Conservation (phyloP, 1,140 invertebrate genomes). For the Calosoma granatense region DNA sequence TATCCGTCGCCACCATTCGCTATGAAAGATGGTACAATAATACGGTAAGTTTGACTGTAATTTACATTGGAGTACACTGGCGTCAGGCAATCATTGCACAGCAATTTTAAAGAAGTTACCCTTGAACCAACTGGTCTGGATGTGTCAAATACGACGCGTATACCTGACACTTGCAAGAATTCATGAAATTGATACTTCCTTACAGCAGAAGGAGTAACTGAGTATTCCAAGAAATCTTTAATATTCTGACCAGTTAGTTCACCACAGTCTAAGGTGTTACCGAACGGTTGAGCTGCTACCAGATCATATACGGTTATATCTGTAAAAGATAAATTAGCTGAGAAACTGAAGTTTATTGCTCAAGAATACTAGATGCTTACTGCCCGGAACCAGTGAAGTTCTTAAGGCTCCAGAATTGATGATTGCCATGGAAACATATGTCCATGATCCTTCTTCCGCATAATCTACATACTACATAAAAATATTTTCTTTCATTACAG, state of each 20-base stretch:
- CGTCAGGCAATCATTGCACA: slow-evolving; percentile 50
- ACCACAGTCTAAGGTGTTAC: slow-evolving; percentile 43
- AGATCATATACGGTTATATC: slow-evolving; percentile 43
- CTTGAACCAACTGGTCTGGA: slow-evolving; percentile 40
- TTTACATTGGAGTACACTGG: slow-evolving; percentile 44
- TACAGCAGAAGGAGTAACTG: slow-evolving; percentile 24
- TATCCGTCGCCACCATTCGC: slow-evolving; percentile 53
- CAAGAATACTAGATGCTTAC: slow-evolving; percentile 26
- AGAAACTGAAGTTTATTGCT: background rate
- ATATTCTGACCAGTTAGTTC: slow-evolving; percentile 40
- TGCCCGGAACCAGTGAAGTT: slow-evolving; percentile 41
- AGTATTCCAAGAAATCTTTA: slow-evolving; percentile 37
- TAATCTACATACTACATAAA: slow-evolving; percentile 31
- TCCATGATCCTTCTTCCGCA: slow-evolving; percentile 43
- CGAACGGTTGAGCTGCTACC: slow-evolving; percentile 42
- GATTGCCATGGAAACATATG: slow-evolving; percentile 55
- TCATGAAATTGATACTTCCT: slow-evolving; percentile 37
- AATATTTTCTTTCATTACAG: background rate
- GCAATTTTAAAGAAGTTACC: slow-evolving; percentile 40
- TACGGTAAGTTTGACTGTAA: slow-evolving; percentile 40
- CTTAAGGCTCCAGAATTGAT: slow-evolving; percentile 63
- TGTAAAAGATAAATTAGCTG: slow-evolving; percentile 12
- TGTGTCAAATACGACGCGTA: slow-evolving; percentile 38
- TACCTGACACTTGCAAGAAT: slow-evolving; percentile 35
- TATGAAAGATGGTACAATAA: slow-evolving; percentile 49